Percentiles rank a stretch among this genome's conserved stretches.
phyloP scores from a whole-genome alignment of 2,797 vertebrate species.

The Tenualosa thibaudeaui region DNA sequence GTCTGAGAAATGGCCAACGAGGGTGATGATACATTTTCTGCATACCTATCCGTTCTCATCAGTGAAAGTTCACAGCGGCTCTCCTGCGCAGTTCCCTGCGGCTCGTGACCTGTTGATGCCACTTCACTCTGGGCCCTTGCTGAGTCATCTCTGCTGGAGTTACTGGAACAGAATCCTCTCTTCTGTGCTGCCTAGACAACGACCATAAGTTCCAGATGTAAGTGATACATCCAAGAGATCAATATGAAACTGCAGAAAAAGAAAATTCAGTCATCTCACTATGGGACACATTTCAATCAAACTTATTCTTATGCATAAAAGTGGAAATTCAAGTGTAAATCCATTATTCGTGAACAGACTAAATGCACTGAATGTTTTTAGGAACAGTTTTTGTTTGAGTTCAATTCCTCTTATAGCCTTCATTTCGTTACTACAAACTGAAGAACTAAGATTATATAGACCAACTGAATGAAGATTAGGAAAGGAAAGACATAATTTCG shows the following conservation, averaged over 20 bases:
- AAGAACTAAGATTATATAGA: too few relatives aligned
- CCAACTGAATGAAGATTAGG: too few relatives aligned
- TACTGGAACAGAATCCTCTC: neutral
- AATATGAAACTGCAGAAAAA: neutral
- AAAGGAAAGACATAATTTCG: too few relatives aligned
- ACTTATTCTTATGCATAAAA: too few relatives aligned
- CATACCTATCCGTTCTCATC: conserved; percentile 37
- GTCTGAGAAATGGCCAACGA: too few relatives aligned
- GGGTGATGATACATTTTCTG: neutral
- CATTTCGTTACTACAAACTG: too few relatives aligned
- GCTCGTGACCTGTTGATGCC: conserved; percentile 27
- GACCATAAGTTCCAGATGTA: neutral
- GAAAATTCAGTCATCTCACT: neutral
- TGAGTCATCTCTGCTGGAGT: conserved; percentile 20
- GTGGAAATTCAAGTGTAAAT: too few relatives aligned
- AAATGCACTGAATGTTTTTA: too few relatives aligned
- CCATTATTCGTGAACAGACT: too few relatives aligned
- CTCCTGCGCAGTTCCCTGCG: neutral
- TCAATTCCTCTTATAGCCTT: too few relatives aligned
- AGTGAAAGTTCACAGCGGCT: conserved; percentile 19
- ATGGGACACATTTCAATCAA: too few relatives aligned
- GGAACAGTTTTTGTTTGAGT: too few relatives aligned
- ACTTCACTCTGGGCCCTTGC: neutral
- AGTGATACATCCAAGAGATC: neutral
- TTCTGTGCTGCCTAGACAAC: neutral